Evolutionary conservation across 2,888 invertebrate genomes (phyloP), one percentile per base, ranked within the genome.

Genomic region (Chrysina gloriosa): DNA sequence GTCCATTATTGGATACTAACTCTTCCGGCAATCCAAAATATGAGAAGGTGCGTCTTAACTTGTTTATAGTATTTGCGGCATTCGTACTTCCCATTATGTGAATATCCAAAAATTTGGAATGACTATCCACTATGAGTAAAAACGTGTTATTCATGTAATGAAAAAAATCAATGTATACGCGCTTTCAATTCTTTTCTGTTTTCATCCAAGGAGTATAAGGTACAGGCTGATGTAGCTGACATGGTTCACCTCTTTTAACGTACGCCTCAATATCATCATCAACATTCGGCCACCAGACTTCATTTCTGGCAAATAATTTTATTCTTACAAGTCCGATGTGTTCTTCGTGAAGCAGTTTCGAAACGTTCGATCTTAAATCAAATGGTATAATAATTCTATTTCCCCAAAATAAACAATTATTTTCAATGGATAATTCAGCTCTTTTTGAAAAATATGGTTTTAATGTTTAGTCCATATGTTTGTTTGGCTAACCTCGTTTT

Each of bases 121-220:
- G 75, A 7, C 81, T 76, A 69, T 83, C 82, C 1, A 82, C 77
- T 6, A 82, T 68, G 11, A 83, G 69, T 2, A 83, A 67, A 27
- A 79, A 75, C 73, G 75, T 77, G 5, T 66, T 67, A 6, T 74
- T 76, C 36, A 80, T 69, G 25, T 80, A 82, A 6, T 81, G 81
- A 3, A 81, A 81, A 72, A 79, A 82, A 69, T 84, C 84, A 9
- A 81, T 72, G 71, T 84, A 83, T 2, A 83, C 68, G 7, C 83
- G 72, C 61, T 78, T 70, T 79, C 80, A 80, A 11, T 77, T 75
- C 36, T 70, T 66, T 1, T 66, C 67, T 14, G 80, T 67, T 58
- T 68, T 74, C 21, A 68, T 71, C 73, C 74, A 75, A 27, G 71
- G 45, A 19, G 45, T 45, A 16, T 45, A 45, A 2, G 45, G 1